phyloP scores from a whole-genome alignment of 2,113 vertebrate species.

The Xenopus borealis region DNA sequence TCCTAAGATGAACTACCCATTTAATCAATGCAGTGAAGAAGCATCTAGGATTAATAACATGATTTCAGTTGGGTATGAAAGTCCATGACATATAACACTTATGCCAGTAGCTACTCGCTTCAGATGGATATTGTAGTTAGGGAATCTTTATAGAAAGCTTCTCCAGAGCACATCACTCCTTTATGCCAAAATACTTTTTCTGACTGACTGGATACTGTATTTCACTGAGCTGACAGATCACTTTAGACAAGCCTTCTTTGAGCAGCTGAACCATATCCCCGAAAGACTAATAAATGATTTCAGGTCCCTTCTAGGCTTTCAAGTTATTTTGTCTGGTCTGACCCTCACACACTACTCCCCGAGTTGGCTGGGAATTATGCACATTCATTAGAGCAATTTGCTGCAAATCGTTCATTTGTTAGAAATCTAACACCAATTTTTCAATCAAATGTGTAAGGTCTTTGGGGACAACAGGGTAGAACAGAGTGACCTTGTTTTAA shows the following conservation, averaged over 20 bases:
- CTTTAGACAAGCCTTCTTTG: constrained; percentile 17
- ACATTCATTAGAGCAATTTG: constrained; percentile 30
- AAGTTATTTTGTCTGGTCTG: constrained; percentile 19
- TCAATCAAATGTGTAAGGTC: constrained; percentile 20
- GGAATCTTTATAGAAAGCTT: neutral
- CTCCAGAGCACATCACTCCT: neutral
- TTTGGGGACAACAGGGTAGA: neutral
- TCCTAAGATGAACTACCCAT: no score
- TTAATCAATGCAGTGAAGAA: no score
- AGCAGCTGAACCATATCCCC: constrained; percentile 15
- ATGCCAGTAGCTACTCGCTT: neutral
- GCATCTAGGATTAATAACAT: neutral
- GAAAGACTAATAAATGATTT: constrained; percentile 17
- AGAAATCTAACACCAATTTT: constrained; percentile 15
- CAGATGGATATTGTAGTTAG: neutral
- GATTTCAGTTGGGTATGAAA: neutral
- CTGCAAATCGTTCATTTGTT: constrained; percentile 10
- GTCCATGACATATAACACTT: neutral
- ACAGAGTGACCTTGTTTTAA: constrained; percentile 2
- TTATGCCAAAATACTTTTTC: neutral
- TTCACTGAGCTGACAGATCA: constrained; percentile 28
- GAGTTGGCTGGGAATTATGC: constrained; percentile 1
- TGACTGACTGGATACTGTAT: constrained; percentile 22
- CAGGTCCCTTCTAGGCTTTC: neutral
- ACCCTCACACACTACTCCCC: constrained; percentile 5